Base-by-base conservation (phyloP, 2,113 vertebrate genomes). In the Perca fluviatilis region DNA sequence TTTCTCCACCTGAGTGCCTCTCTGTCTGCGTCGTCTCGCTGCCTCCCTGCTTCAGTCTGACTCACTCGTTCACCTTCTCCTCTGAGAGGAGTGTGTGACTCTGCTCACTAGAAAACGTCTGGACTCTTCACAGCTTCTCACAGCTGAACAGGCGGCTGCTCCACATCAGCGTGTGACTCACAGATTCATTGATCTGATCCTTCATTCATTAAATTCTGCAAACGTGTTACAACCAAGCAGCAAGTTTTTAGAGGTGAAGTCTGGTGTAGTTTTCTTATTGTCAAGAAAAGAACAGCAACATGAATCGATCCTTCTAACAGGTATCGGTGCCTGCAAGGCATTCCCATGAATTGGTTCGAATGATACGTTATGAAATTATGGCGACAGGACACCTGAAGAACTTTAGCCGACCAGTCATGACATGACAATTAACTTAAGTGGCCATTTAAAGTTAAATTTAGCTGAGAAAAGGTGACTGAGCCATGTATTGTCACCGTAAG, bases 181-280 rank as follows among this genome's bases (percentile, higher is more conserved):
- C 30, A 16, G n/a, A 57, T 40, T 83, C 79, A 78, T 70, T 83
- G 76, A 88, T 80, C 78, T 56, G 69, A 65, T 60, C 49, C 79
- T 86, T 90, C 88, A 90, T 89, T 90, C 84, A 83, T 71, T 81
- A 21, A 70, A 63, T 36, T 71, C 71, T 80, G 6, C n/a, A 53
- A 69, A 72, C 27, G 67, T 71, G 87, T 62, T 79, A 83, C 83
- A 72, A 80, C 80, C 54, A 2, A 56, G 40, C 30, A 4, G 66
- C 18, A 33, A 33, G 49, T 13, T 10, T 65, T 66, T 33, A 56
- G 57, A 87, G 71, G 30, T 60, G 43, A 43, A 10, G 27, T 36
- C n/a, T 60, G 54, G 9, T 47, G 19, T 49, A 3, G 43, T 57
- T 66, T 65, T 21, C 15, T 36, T 18, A 51, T 23, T 16, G 27